These are phyloP conservation scores for Ageneiosus marmoratus DNA, from an alignment of 2,113 vertebrate species.

Conservation along the genomic window DNA sequence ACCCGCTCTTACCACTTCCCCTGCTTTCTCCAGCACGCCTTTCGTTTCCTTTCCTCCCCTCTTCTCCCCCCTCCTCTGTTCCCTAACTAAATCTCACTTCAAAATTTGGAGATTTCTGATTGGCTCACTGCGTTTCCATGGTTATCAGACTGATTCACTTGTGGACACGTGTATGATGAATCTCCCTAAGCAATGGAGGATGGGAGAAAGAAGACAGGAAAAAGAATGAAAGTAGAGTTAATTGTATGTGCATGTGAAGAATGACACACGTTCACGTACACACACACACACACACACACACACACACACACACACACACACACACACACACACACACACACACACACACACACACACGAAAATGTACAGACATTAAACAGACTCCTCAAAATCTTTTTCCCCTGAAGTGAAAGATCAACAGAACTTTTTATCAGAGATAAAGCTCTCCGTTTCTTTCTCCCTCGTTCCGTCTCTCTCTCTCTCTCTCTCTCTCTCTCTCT, in stretches of 20 bases:
- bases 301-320: neutral
- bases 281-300: neutral
- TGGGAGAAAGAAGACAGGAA: neutral
- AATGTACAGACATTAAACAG: neutral
- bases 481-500: conserved; percentile 43
- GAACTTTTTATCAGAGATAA: neutral
- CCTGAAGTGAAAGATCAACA: neutral
- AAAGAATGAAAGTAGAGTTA: conserved; percentile 48
- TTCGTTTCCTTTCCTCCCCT: neutral
- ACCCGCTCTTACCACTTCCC: neutral
- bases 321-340: conserved; percentile 18
- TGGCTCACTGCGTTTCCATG: conserved; percentile 68
- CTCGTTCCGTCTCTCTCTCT: conserved; percentile 54
- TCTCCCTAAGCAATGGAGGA: conserved; percentile 11
- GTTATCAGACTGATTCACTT: conserved; percentile 61
- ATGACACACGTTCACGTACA: conserved; percentile 57
- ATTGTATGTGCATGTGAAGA: conserved; percentile 73
- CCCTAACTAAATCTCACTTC: conserved; percentile 29
- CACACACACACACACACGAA: conserved; percentile 28
- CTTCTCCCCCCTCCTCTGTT: conserved; percentile 34
- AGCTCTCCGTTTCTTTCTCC: neutral
- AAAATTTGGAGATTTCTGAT: conserved; percentile 53
- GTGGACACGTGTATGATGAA: conserved; percentile 58
- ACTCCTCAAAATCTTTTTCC: neutral
- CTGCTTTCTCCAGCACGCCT: neutral